phyloP scores from a whole-genome alignment of 2,888 invertebrate species.

The Epistrophe eligans region DNA sequence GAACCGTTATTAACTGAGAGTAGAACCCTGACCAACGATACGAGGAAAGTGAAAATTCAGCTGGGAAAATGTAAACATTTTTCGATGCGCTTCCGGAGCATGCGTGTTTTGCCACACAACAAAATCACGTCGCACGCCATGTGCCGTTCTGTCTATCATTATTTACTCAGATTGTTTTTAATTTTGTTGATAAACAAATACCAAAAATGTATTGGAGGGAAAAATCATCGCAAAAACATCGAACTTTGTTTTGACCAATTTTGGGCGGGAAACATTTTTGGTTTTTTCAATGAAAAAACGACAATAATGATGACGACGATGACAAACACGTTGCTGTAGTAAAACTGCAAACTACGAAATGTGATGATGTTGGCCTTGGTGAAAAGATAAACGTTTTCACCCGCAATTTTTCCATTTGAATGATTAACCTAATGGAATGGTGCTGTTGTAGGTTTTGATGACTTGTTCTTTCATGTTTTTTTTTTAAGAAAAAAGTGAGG shows the following conservation, averaged over 20 bases:
- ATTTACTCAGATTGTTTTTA: constrained; percentile 45
- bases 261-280: constrained; percentile 50
- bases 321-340: background rate
- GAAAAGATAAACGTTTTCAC: background rate
- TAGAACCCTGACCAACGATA: constrained; percentile 33
- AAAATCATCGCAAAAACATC: constrained; percentile 60
- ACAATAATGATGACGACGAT: background rate
- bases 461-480: background rate
- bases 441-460: background rate
- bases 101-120: constrained; percentile 35
- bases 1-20: constrained; percentile 67
- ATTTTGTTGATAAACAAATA: constrained; percentile 52
- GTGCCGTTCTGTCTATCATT: constrained; percentile 37
- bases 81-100: constrained; percentile 24
- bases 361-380: constrained; percentile 12
- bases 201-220: constrained; percentile 2
- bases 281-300: constrained; percentile 5
- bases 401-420: constrained; percentile 10
- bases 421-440: background rate
- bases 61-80: constrained; percentile 67
- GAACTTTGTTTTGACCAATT: constrained; percentile 43
- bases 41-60: constrained; percentile 62
- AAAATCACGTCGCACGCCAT: constrained; percentile 35
- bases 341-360: constrained; percentile 1
- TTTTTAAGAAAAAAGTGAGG: background rate